These are phyloP conservation scores for Cylas formicarius DNA, from an alignment of 1,140 invertebrate species.

Conservation along the genomic window DNA sequence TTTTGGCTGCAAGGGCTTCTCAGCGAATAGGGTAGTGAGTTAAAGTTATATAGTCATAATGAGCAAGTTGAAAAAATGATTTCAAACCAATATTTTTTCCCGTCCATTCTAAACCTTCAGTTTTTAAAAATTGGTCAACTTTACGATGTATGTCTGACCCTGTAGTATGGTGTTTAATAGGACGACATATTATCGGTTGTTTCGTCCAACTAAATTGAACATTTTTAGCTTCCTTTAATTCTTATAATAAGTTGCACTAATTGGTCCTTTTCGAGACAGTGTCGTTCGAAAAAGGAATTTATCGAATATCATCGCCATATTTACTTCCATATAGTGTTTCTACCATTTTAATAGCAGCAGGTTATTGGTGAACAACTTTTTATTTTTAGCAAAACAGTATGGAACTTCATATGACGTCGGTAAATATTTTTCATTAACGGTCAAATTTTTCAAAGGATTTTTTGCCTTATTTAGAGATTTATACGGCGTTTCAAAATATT, in stretches of 20 bases:
- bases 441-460: neutral
- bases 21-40: constrained; percentile 20
- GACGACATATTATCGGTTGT: constrained; percentile 23
- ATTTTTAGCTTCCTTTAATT: constrained; percentile 15
- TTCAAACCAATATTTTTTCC: constrained; percentile 35
- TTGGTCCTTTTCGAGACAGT: constrained; percentile 14
- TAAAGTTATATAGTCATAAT: constrained; percentile 25
- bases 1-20: constrained; percentile 27
- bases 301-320: constrained; percentile 18
- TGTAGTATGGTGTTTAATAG: constrained; percentile 18
- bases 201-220: constrained; percentile 20
- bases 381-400: constrained; percentile 3
- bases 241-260: constrained; percentile 15
- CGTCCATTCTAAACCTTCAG: constrained; percentile 19
- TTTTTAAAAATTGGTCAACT: constrained; percentile 12
- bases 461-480: too few species aligned
- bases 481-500: too few species aligned
- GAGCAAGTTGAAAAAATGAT: constrained; percentile 24
- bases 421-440: constrained; percentile 8
- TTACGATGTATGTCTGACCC: constrained; percentile 27
- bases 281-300: constrained; percentile 23
- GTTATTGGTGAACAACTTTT: neutral
- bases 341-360: constrained; percentile 19
- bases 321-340: constrained; percentile 17
- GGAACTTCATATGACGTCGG: constrained; percentile 3